Percentiles rank a stretch among this genome's conserved stretches.
Evolutionary conservation across 2,113 vertebrate genomes (phyloP).

Genomic region (Sialia sialis): DNA sequence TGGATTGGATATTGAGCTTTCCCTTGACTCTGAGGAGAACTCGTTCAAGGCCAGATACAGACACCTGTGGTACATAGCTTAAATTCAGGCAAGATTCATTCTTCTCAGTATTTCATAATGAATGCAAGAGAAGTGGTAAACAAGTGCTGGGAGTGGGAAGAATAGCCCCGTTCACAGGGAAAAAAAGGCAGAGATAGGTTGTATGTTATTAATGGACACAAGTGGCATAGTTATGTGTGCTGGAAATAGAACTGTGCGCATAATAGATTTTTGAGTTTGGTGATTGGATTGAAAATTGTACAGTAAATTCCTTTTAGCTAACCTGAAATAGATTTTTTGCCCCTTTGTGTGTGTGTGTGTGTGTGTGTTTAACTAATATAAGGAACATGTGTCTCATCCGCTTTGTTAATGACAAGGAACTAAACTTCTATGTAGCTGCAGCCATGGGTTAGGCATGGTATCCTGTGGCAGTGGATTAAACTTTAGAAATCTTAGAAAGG

Average conservation of each 20-base stretch:
- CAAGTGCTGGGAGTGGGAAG: background rate
- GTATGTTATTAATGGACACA: background rate
- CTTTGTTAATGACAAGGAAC: background rate
- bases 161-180: background rate
- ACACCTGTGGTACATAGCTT: background rate
- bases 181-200: background rate
- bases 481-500: background rate
- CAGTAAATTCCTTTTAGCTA: background rate
- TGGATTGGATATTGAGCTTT: background rate
- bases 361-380: background rate
- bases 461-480: background rate
- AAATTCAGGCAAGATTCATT: background rate
- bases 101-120: background rate
- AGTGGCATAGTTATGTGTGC: background rate
- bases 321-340: background rate
- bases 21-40: background rate
- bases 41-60: background rate
- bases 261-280: slow-evolving; percentile 17
- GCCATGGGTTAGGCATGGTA: background rate
- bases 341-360: background rate
- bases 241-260: slow-evolving; percentile 20
- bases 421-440: background rate
- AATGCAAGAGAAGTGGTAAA: background rate
- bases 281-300: background rate
- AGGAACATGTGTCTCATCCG: background rate